A percentile compares a stretch with the other conserved stretches of the same genome.
Evolutionary conservation across 2,797 vertebrate species (phyloP).

Genomic region (Nothura maculosa): DNA sequence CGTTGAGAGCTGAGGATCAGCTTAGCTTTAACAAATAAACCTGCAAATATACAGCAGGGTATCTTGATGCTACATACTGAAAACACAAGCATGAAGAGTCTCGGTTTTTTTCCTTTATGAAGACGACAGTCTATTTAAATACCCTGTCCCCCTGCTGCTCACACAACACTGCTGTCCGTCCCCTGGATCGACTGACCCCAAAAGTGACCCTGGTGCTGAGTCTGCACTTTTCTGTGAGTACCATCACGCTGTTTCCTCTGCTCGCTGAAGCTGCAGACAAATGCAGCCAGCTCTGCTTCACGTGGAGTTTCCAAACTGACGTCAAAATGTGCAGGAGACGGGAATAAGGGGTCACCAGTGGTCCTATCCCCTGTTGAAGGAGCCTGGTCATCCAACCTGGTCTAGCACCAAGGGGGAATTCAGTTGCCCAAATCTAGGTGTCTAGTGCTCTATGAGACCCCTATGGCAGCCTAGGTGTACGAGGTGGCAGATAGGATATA

Average conservation of each 20-base stretch:
- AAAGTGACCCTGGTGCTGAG: neutral
- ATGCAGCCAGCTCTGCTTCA: neutral
- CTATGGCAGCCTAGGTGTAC: neutral
- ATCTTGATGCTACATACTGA: neutral
- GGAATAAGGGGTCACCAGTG: neutral
- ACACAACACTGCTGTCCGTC: neutral
- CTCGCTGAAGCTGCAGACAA: neutral
- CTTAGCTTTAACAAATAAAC: neutral
- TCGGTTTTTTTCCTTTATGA: neutral
- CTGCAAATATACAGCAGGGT: neutral
- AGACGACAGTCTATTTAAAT: neutral
- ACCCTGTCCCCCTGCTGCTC: neutral
- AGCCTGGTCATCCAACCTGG: neutral
- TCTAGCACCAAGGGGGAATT: neutral
- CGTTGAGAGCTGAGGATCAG: neutral
- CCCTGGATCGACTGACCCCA: neutral
- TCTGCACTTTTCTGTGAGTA: neutral
- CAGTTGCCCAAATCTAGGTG: rapidly evolving
- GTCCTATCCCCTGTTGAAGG: neutral
- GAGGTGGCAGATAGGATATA: neutral
- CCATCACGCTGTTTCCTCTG: neutral
- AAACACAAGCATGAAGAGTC: rapidly evolving
- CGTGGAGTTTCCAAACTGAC: neutral
- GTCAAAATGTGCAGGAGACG: neutral
- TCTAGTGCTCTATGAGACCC: neutral